Base-by-base conservation (phyloP, 23 tunicate genomes). In the Styela plicata region DNA sequence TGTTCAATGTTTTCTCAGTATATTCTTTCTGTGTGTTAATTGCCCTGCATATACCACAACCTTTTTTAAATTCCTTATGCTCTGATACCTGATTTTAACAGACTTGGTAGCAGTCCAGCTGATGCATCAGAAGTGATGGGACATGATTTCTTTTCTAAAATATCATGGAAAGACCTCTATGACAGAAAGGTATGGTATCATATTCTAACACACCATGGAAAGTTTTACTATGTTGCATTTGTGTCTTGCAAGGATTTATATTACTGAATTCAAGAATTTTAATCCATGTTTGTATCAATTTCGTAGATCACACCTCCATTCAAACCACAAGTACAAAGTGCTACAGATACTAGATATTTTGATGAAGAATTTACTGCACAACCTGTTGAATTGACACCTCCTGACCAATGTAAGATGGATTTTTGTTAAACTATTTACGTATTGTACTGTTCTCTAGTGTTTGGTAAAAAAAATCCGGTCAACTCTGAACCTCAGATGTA, bases 351-450 rank as follows among this genome's bases (percentile, higher is more conserved):
- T 3, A 57, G 98, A 63, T 93, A 93, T 67, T 93, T 93, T 63
- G 98, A 93, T 69, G 90, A 93, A 73, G 92, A 88, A 71, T 93
- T 93, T 80, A 93, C 98, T 2, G 92, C 92, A 2, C 92, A 87
- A 35, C 98, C 98, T 28, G 98, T 93, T 24, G 86, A 88, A 66
- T 87, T 93, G 24, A 93, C 98, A 1, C 98, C 98, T 16, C 98
- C 98, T 65, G 98, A 91, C 61, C 91, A 86, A 61, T 90, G 96
- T 90, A 73, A 82, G 96, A 44, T 44, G n/a, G n/a, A n/a, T n/a
- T n/a, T n/a, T n/a, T n/a, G n/a, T n/a, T n/a, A n/a, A n/a, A n/a
- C n/a, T n/a, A n/a, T n/a, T n/a, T n/a, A n/a, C n/a, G n/a, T n/a
- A n/a, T n/a, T n/a, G n/a, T n/a, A n/a, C n/a, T n/a, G n/a, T n/a